Conservation (phyloP, 35 echinoderm and acorn worm genomes). For the Ptychodera flava region DNA sequence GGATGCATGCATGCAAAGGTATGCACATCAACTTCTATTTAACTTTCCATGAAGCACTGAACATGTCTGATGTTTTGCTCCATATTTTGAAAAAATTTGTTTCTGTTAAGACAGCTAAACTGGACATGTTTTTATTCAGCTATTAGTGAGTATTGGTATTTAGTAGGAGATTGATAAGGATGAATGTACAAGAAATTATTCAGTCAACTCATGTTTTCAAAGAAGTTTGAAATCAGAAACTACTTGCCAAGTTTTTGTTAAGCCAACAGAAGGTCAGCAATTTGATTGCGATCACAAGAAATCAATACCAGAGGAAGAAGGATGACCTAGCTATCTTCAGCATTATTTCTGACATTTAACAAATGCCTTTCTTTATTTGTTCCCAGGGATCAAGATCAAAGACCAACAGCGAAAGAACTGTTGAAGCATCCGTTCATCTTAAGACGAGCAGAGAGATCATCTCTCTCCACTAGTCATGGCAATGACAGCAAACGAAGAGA, state of each 20-base stretch:
- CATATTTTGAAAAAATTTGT: background rate
- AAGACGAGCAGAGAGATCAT: constrained; percentile 24
- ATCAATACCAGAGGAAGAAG: too few species aligned
- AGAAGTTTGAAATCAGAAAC: too few species aligned
- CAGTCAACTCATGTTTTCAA: too few species aligned
- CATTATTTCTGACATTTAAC: too few species aligned
- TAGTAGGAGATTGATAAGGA: background rate
- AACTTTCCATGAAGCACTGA: too few species aligned
- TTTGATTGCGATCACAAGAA: too few species aligned
- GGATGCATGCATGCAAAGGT: constrained; percentile 79
- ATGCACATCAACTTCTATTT: constrained; percentile 2
- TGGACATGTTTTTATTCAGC: background rate
- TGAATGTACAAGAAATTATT: background rate
- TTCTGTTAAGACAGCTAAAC: background rate
- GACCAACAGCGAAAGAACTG: constrained; percentile 61
- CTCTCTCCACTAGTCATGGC: background rate
- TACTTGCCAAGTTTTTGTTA: too few species aligned
- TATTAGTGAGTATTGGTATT: background rate
- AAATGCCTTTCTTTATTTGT: too few species aligned
- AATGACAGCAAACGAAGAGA: background rate
- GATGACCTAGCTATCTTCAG: too few species aligned
- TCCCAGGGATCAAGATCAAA: constrained; percentile 74
- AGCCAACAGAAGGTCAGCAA: too few species aligned
- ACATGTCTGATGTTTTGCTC: too few species aligned
- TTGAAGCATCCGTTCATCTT: constrained; percentile 64